Percentiles rank a stretch among this genome's conserved stretches.
These are phyloP conservation scores for Vespertilio murinus DNA, from an alignment of 2,797 vertebrate species.

Conservation along the genomic window DNA sequence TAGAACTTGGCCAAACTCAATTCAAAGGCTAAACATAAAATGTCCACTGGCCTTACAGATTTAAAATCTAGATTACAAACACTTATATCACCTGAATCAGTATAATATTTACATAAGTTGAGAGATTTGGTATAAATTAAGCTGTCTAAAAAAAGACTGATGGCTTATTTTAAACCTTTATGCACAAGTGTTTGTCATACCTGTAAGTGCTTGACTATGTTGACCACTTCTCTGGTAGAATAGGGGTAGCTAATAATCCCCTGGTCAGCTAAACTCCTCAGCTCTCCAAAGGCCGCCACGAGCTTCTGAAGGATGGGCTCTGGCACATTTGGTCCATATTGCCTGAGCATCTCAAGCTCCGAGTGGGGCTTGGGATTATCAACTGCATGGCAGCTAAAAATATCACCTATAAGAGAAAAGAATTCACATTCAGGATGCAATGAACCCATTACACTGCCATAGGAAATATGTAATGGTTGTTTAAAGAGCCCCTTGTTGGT, in stretches of 20 bases:
- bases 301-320: conserved; percentile 91
- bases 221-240: conserved; percentile 98
- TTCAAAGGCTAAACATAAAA: background rate
- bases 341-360: conserved; percentile 94
- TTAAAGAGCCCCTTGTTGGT: background rate
- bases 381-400: conserved; percentile 98
- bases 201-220: conserved; percentile 98
- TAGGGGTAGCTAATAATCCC: conserved; percentile 97
- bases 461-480: background rate
- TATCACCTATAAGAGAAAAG: conserved; percentile 89
- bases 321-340: conserved; percentile 93
- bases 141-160: background rate
- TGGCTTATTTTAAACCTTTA: background rate
- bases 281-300: conserved; percentile 95
- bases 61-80: background rate
- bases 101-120: conserved; percentile 1
- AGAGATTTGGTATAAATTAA: background rate
- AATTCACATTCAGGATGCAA: background rate
- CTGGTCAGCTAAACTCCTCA: conserved; percentile 95
- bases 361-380: conserved; percentile 96
- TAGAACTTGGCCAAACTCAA: background rate
- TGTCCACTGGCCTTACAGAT: background rate
- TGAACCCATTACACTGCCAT: background rate
- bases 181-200: conserved; percentile 78
- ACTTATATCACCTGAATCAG: background rate